These are phyloP conservation scores for Polyploca ridens DNA, from an alignment of 2,888 invertebrate species.

Conservation along the genomic window DNA sequence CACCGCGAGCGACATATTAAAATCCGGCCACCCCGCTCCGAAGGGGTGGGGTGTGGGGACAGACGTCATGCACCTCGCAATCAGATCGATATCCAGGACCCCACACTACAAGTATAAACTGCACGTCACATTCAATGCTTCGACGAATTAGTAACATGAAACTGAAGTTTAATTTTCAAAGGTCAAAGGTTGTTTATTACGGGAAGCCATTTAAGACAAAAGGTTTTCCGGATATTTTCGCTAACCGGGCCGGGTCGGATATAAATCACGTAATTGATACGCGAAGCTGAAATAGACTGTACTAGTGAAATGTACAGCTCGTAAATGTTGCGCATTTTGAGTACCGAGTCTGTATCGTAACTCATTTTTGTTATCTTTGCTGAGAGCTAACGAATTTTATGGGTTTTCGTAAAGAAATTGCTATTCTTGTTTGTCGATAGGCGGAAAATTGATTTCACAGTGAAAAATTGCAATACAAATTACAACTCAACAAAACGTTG, in stretches of 20 bases:
- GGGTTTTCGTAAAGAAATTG: not conserved
- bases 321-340: not conserved
- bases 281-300: constrained; percentile 12
- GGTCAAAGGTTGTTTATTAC: not conserved
- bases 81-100: constrained; percentile 50
- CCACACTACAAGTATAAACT: constrained; percentile 13
- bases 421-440: constrained; percentile 21
- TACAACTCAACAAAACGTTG: constrained; percentile 24
- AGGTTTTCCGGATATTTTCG: constrained; percentile 5
- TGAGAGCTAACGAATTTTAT: constrained; percentile 3
- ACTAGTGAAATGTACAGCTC: constrained; percentile 11
- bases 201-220: constrained; percentile 3
- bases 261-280: constrained; percentile 13
- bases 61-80: constrained; percentile 44
- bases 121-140: not conserved
- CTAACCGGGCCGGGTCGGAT: not conserved
- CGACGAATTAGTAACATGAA: not conserved
- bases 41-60: constrained; percentile 17
- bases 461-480: constrained; percentile 38
- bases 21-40: constrained; percentile 28
- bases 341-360: not conserved
- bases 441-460: constrained; percentile 36
- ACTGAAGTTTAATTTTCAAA: not conserved
- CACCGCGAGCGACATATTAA: constrained; percentile 29
- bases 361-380: constrained; percentile 1